Evolutionary conservation across 1,140 invertebrate species (phyloP).

Genomic region (Matsumurasca onukii): DNA sequence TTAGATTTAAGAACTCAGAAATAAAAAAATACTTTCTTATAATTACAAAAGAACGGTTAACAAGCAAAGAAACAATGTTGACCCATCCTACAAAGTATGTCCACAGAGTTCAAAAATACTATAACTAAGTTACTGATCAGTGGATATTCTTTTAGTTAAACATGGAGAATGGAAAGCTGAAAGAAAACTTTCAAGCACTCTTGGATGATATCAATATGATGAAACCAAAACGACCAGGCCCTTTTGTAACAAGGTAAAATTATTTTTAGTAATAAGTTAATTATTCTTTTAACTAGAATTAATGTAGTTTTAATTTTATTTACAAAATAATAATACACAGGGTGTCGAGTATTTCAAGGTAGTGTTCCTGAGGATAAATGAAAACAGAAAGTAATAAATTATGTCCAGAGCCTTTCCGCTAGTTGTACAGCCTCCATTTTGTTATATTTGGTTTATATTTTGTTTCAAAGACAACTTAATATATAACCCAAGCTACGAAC

Average conservation of each 20-base stretch:
- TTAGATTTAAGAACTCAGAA: background rate
- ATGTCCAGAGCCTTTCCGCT: too few relatives aligned
- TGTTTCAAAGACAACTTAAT: too few relatives aligned
- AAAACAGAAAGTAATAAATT: too few relatives aligned
- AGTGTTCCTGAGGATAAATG: too few relatives aligned
- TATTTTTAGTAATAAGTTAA: too few relatives aligned
- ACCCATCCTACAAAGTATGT: background rate
- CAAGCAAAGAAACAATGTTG: background rate
- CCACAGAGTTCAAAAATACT: background rate
- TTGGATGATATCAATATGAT: slow-evolving; percentile 61
- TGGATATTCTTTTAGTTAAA: slow-evolving; percentile 57
- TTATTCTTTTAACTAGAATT: too few relatives aligned
- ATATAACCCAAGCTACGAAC: too few relatives aligned
- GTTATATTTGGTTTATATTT: too few relatives aligned
- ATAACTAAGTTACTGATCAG: slow-evolving; percentile 29
- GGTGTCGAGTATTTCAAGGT: too few relatives aligned
- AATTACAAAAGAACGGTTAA: background rate
- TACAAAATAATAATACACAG: too few relatives aligned
- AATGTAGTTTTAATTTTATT: too few relatives aligned
- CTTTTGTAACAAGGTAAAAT: slow-evolving; percentile 62
- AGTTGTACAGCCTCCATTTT: too few relatives aligned
- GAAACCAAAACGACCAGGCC: slow-evolving; percentile 60
- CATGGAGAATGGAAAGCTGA: slow-evolving; percentile 67
- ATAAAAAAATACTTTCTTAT: background rate
- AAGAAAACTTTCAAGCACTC: slow-evolving; percentile 66